These are phyloP conservation scores for Peucedramus taeniatus DNA, from an alignment of 2,113 vertebrate genomes.

Conservation along the genomic window DNA sequence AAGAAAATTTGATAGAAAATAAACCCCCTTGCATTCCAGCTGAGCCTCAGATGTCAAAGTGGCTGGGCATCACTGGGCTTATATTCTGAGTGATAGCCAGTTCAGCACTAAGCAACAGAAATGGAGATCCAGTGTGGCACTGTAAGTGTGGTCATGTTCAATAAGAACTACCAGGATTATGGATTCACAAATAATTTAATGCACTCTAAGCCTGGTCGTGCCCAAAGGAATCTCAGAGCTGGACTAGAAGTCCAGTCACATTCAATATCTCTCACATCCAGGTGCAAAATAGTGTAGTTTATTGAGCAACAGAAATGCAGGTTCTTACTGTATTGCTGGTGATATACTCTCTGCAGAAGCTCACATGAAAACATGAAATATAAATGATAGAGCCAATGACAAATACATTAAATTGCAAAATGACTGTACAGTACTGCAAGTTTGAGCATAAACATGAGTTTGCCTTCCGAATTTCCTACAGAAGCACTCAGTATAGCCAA, in stretches of 20 bases:
- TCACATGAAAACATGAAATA: neutral
- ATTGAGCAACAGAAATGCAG: neutral
- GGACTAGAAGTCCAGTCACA: neutral
- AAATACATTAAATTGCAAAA: neutral
- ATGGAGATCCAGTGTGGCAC: neutral
- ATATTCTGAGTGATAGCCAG: neutral
- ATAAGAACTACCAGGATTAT: neutral
- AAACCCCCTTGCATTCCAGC: neutral
- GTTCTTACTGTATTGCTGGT: neutral
- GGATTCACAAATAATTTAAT: neutral
- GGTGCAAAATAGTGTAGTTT: neutral
- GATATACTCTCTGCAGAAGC: neutral
- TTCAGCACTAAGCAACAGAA: neutral
- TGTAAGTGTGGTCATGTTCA: neutral
- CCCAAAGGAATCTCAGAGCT: neutral
- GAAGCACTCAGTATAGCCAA: neutral
- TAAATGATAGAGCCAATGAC: neutral
- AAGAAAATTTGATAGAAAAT: neutral
- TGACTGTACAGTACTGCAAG: neutral
- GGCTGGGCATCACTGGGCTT: neutral
- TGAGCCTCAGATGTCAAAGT: neutral
- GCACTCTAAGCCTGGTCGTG: accelerated
- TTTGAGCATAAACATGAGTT: neutral
- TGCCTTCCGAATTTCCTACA: neutral
- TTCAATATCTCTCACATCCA: neutral